Percentiles rank a stretch among this genome's conserved stretches.
phyloP scores from a whole-genome alignment of 2,888 invertebrate genomes.

The Marronus borbonicus region DNA sequence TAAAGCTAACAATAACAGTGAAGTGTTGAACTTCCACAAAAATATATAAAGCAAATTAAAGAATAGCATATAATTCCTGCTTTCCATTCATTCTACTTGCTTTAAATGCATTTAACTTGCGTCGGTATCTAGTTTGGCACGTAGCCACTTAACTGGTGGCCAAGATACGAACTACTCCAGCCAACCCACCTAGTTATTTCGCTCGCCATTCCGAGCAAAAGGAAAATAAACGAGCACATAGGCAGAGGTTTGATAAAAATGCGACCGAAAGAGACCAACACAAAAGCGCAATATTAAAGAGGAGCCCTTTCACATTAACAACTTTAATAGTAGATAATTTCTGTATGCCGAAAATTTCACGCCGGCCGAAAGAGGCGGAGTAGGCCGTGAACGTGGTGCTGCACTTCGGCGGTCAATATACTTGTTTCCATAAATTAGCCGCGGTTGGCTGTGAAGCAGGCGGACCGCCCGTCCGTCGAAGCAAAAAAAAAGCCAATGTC shows the following conservation, averaged over 20 bases:
- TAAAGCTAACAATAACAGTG: no score
- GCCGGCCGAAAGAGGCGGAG: conserved; percentile 11
- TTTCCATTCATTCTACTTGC: no score
- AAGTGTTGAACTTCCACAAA: no score
- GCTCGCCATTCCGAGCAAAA: no score
- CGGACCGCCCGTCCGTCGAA: not conserved
- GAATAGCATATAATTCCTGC: no score
- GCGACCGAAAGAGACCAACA: not conserved
- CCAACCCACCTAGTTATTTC: conserved; percentile 5
- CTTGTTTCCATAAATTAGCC: conserved; percentile 41
- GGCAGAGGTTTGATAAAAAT: not conserved
- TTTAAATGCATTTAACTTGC: no score
- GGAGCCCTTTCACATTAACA: conserved; percentile 33
- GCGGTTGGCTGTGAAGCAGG: conserved; percentile 23
- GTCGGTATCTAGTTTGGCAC: no score
- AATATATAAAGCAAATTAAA: no score
- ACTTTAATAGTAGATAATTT: conserved; percentile 36
- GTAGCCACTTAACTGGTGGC: no score
- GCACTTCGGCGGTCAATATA: conserved; percentile 36
- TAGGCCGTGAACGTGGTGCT: conserved; percentile 18
- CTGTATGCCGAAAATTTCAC: conserved; percentile 34
- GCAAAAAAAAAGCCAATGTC: conserved; percentile 11
- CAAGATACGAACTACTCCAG: no score
- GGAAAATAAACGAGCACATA: not conserved
- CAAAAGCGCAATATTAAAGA: conserved; percentile 32